Percentiles rank a stretch among this genome's conserved stretches.
Evolutionary conservation across 2,888 invertebrate species (phyloP).

Genomic region (Torymus aiolomorphi): DNA sequence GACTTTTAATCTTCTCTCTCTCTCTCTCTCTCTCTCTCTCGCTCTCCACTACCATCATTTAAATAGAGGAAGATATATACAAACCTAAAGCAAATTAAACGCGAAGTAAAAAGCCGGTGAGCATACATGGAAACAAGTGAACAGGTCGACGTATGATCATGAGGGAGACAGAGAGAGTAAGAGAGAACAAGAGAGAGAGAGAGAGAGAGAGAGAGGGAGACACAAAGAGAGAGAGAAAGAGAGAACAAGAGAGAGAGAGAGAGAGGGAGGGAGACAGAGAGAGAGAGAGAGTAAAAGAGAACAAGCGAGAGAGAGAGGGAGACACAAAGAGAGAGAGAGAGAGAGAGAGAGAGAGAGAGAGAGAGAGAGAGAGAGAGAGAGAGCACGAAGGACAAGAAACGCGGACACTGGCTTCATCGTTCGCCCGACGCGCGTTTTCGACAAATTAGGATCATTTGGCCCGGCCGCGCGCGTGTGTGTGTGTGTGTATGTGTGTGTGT

Average conservation of each 20-base stretch:
- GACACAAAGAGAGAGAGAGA: not conserved
- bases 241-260: not conserved
- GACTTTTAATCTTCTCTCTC: no score
- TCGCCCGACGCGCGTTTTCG: slow-evolving; percentile 12
- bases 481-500: not conserved
- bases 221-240: not conserved
- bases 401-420: not conserved
- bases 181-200: not conserved
- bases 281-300: not conserved
- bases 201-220: not conserved
- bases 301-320: not conserved
- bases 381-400: slow-evolving; percentile 5
- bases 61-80: no score
- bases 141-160: not conserved
- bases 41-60: not conserved
- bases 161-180: not conserved
- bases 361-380: not conserved
- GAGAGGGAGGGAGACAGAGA: not conserved
- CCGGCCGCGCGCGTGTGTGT: not conserved
- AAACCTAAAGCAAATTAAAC: slow-evolving; percentile 20
- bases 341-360: not conserved
- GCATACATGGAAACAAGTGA: slow-evolving; percentile 44
- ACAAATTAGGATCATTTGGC: slow-evolving; percentile 45
- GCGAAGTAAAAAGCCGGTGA: slow-evolving; percentile 22
- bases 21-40: not conserved